phyloP scores from a whole-genome alignment of 2,888 invertebrate species.

The Cephus rjabovi region DNA sequence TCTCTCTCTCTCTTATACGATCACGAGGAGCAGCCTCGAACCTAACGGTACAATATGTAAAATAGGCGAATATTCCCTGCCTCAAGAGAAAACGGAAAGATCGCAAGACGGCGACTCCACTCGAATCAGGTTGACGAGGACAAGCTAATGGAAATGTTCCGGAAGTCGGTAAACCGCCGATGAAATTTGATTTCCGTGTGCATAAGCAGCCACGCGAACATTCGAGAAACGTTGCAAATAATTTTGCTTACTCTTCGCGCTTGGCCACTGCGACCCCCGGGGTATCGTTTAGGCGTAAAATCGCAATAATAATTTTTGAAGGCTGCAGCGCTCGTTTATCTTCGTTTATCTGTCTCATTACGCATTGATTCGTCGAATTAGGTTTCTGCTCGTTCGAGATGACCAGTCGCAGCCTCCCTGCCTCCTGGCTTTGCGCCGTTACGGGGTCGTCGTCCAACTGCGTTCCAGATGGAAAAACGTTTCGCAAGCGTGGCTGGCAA shows the following conservation, averaged over 20 bases:
- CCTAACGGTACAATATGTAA: background rate
- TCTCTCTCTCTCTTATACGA: too few relatives aligned
- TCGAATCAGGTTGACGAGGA: background rate
- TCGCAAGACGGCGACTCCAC: background rate
- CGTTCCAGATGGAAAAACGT: background rate
- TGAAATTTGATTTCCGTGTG: background rate
- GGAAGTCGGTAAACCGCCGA: background rate
- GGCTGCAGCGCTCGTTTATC: background rate
- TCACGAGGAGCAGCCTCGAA: background rate
- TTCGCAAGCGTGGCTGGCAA: slow-evolving; percentile 7
- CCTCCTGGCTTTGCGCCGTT: slow-evolving; percentile 12
- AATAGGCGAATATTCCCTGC: background rate
- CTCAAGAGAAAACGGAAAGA: background rate
- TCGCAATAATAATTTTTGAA: background rate
- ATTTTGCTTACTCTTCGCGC: background rate
- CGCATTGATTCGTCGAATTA: background rate
- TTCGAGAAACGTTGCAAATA: background rate
- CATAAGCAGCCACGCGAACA: background rate
- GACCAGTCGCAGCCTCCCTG: slow-evolving; percentile 8
- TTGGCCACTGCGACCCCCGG: too few relatives aligned
- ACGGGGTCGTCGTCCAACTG: background rate
- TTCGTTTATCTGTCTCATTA: background rate
- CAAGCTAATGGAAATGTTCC: background rate
- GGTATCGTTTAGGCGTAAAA: too few relatives aligned
- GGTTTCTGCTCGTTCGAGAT: background rate